These are phyloP conservation scores for Ichneumoninae sp. DNA, from an alignment of 2,888 invertebrate genomes.

Conservation along the genomic window DNA sequence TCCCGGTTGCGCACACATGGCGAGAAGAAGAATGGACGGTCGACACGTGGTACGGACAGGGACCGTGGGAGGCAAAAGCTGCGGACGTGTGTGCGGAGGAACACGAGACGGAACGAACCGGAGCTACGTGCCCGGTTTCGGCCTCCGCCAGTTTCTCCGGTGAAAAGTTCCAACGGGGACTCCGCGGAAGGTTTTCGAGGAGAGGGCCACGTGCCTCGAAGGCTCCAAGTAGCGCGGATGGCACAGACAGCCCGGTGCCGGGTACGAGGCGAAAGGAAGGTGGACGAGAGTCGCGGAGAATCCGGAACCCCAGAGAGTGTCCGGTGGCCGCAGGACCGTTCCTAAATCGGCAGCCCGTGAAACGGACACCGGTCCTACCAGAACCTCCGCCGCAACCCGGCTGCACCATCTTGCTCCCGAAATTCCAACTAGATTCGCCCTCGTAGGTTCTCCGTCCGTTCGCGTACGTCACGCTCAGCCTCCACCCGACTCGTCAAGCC, in stretches of 20 bases:
- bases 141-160: conserved; percentile 34
- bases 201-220: conserved; percentile 34
- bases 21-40: conserved; percentile 61
- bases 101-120: conserved; percentile 28
- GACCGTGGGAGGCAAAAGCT: conserved; percentile 26
- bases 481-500: conserved; percentile 40
- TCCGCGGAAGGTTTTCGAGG: conserved; percentile 37
- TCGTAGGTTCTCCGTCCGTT: conserved; percentile 45
- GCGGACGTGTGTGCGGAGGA: conserved; percentile 3
- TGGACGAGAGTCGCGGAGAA: conserved; percentile 36
- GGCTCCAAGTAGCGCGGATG: conserved; percentile 23
- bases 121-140: conserved; percentile 60
- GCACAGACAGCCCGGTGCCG: neutral
- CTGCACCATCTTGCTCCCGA: conserved; percentile 34
- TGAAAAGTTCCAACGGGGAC: conserved; percentile 50
- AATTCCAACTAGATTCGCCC: conserved; percentile 48
- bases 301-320: conserved; percentile 50
- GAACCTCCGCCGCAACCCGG: neutral
- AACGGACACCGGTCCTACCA: conserved; percentile 61
- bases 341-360: conserved; percentile 62
- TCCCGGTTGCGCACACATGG: conserved; percentile 38
- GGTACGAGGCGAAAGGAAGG: neutral
- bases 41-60: conserved; percentile 66
- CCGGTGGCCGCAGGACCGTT: conserved; percentile 58
- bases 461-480: conserved; percentile 43